phyloP scores from a whole-genome alignment of 1,140 invertebrate genomes.

The Tetramorium simillimum region DNA sequence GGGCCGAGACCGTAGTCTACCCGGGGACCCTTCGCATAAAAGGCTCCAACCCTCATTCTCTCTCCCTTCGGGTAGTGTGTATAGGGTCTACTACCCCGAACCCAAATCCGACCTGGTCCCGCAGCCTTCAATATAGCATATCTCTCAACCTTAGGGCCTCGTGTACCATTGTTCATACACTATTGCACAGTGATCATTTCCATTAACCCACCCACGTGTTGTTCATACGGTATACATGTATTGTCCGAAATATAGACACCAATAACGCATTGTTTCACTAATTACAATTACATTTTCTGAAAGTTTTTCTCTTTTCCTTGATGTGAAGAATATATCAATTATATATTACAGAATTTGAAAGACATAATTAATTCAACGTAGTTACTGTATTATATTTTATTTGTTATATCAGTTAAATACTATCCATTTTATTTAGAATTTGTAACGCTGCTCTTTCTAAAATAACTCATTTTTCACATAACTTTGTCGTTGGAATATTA shows the following conservation, averaged over 20 bases:
- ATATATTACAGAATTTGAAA: neutral
- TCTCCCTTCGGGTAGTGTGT: conserved; percentile 58
- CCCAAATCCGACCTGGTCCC: conserved; percentile 69
- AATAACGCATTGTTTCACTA: neutral
- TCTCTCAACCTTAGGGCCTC: conserved; percentile 11
- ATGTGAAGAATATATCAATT: neutral
- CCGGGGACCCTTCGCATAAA: conserved; percentile 74
- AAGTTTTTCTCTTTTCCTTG: neutral
- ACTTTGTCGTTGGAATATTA: neutral
- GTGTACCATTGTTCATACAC: conserved; percentile 8
- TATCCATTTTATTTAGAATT: neutral
- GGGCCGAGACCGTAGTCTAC: conserved; percentile 65
- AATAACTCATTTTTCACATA: neutral
- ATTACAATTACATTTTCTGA: neutral
- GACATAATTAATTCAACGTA: neutral
- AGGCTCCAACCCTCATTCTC: conserved; percentile 77
- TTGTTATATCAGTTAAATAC: neutral
- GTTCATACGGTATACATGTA: neutral
- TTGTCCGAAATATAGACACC: neutral
- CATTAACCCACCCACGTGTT: conserved; percentile 1
- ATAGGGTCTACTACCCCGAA: conserved; percentile 67
- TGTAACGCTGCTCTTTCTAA: neutral
- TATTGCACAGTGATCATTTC: conserved; percentile 7
- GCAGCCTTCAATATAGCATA: conserved; percentile 7
- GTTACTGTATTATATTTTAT: neutral